Percentiles rank a stretch among this genome's conserved stretches.
Evolutionary conservation across 2,888 invertebrate genomes (phyloP).

Genomic region (Tinea pellionella): DNA sequence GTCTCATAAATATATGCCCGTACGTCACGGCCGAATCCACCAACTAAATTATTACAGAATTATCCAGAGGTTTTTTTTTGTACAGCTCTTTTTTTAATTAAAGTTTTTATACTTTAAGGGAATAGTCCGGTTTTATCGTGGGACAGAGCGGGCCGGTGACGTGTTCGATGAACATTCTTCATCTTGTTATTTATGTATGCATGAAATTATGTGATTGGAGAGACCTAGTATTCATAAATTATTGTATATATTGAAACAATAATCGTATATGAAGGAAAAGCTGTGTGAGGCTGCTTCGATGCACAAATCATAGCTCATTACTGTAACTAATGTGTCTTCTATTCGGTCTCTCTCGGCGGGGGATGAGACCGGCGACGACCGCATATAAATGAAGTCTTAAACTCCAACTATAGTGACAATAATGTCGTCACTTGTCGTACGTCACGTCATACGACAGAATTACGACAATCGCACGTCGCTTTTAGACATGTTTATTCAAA

Average conservation of each 20-base stretch:
- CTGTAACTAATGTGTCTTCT: conserved; percentile 6
- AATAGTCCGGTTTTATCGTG: not conserved
- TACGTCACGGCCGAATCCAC: not conserved
- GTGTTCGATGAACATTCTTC: too few relatives aligned
- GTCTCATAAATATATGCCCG: not conserved
- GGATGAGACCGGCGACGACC: conserved; percentile 16
- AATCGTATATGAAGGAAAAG: too few relatives aligned
- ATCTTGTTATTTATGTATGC: too few relatives aligned
- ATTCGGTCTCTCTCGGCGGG: not conserved
- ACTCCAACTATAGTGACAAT: conserved; percentile 26
- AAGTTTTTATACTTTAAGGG: not conserved
- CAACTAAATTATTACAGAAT: not conserved
- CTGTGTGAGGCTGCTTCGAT: not conserved
- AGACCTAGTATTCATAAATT: too few relatives aligned
- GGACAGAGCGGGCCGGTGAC: not conserved
- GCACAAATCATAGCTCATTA: conserved; percentile 18
- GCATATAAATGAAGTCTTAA: conserved; percentile 37
- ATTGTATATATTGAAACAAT: too few relatives aligned
- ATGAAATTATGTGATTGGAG: too few relatives aligned
- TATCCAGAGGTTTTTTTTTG: not conserved
- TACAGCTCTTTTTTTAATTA: not conserved
- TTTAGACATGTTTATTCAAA: conserved; percentile 58
- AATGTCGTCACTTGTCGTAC: conserved; percentile 32
- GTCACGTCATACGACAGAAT: conserved; percentile 25
- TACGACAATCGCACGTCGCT: conserved; percentile 22